These are phyloP conservation scores for Danaus plexippus DNA, from an alignment of 1,140 invertebrate species.

Conservation along the genomic window DNA sequence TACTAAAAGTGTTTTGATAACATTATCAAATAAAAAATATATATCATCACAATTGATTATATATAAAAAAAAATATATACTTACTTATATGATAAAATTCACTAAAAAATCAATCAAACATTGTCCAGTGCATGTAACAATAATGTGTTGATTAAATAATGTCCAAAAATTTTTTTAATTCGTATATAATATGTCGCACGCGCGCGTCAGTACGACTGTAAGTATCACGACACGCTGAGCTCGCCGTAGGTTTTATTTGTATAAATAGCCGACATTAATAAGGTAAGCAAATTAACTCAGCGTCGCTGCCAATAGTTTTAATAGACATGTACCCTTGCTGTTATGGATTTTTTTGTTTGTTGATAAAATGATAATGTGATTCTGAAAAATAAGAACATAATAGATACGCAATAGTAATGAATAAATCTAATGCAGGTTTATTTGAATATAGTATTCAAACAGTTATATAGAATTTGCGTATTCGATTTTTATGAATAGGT, in stretches of 20 bases:
- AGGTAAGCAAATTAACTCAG: slow-evolving; percentile 36
- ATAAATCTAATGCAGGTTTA: too few species aligned
- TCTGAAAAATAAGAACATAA: too few species aligned
- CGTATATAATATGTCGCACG: slow-evolving; percentile 16
- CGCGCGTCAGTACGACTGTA: slow-evolving; percentile 24
- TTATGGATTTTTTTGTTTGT: slow-evolving; percentile 11
- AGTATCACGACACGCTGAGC: slow-evolving; percentile 27
- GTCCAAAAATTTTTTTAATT: not conserved
- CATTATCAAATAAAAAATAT: not conserved
- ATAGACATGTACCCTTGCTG: not conserved
- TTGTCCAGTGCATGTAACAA: not conserved
- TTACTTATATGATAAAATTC: too few species aligned
- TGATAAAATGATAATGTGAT: too few species aligned
- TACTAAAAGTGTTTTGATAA: not conserved
- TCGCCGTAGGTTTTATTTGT: slow-evolving; percentile 34
- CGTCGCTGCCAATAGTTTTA: too few species aligned
- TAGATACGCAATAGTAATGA: too few species aligned
- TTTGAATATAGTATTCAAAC: too few species aligned
- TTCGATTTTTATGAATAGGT: too few species aligned
- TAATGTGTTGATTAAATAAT: not conserved
- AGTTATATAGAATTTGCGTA: too few species aligned
- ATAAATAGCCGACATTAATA: slow-evolving; percentile 41
- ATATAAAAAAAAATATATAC: slow-evolving; percentile 1
- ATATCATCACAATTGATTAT: not conserved
- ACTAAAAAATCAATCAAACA: too few species aligned